Conservation (phyloP, 2,888 invertebrate genomes). For the Achlya flavicornis region DNA sequence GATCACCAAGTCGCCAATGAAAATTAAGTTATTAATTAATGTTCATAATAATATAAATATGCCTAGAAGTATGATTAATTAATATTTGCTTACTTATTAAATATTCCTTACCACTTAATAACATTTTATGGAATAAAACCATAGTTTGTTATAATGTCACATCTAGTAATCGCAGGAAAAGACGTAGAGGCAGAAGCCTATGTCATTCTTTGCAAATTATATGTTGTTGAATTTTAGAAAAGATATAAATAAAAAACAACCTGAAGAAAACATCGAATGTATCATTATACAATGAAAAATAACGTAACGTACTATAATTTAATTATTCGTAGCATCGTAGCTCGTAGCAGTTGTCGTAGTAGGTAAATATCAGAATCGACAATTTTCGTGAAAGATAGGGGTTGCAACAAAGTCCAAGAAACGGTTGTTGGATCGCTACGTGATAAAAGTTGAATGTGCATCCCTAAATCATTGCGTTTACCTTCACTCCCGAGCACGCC, state of each 20-base stretch:
- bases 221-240: too few relatives aligned
- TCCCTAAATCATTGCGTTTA: slow-evolving; percentile 46
- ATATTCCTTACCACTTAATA: background rate
- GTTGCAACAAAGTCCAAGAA: slow-evolving; percentile 21
- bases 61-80: background rate
- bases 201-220: too few relatives aligned
- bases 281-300: too few relatives aligned
- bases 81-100: background rate
- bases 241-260: too few relatives aligned
- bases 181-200: too few relatives aligned
- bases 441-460: slow-evolving; percentile 49
- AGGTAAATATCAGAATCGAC: too few relatives aligned
- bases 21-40: slow-evolving; percentile 22
- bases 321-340: background rate
- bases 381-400: background rate
- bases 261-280: too few relatives aligned
- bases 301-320: too few relatives aligned
- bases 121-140: background rate
- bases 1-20: slow-evolving; percentile 19
- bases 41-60: slow-evolving; percentile 23
- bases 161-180: too few relatives aligned
- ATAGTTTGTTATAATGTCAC: too few relatives aligned
- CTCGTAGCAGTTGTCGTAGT: background rate
- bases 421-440: slow-evolving; percentile 23
- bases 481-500: slow-evolving; percentile 34